Evolutionary conservation across 2,797 vertebrate genomes (phyloP).

Genomic region (Platalea minor): DNA sequence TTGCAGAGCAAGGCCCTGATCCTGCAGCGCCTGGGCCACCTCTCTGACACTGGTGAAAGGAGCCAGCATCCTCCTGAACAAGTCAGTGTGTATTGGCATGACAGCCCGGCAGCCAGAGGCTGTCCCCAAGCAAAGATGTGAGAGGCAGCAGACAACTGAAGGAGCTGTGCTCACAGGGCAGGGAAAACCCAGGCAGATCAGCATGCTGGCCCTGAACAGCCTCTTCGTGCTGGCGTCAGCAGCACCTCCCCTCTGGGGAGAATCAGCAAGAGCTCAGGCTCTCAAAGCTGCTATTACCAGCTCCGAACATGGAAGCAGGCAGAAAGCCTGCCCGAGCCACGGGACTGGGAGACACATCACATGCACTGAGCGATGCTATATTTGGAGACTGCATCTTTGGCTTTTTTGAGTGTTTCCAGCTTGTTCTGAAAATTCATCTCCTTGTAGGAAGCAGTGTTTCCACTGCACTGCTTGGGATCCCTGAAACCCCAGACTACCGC

Average conservation of each 20-base stretch:
- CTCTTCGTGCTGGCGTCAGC: not conserved
- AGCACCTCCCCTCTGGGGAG: not conserved
- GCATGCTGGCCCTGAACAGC: not conserved
- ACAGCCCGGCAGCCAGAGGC: not conserved
- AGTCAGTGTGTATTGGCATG: not conserved
- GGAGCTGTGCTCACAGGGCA: not conserved
- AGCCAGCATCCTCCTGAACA: not conserved
- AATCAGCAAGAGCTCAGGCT: not conserved
- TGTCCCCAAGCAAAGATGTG: not conserved
- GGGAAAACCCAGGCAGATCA: not conserved
- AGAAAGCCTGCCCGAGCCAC: not conserved
- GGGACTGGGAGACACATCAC: not conserved
- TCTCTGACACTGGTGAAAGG: not conserved
- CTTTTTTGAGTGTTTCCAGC: conserved; percentile 14
- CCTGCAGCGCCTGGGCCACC: not conserved
- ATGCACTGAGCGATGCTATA: not conserved
- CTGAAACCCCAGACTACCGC: not conserved
- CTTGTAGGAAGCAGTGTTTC: not conserved
- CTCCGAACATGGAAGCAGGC: conserved; percentile 5
- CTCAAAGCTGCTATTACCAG: not conserved
- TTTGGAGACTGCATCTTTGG: not conserved
- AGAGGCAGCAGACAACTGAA: not conserved
- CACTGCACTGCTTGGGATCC: not conserved
- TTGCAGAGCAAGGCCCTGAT: not conserved
- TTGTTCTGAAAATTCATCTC: not conserved